Evolutionary conservation across 2,888 invertebrate genomes (phyloP).

Genomic region (Fabriciana adippe): DNA sequence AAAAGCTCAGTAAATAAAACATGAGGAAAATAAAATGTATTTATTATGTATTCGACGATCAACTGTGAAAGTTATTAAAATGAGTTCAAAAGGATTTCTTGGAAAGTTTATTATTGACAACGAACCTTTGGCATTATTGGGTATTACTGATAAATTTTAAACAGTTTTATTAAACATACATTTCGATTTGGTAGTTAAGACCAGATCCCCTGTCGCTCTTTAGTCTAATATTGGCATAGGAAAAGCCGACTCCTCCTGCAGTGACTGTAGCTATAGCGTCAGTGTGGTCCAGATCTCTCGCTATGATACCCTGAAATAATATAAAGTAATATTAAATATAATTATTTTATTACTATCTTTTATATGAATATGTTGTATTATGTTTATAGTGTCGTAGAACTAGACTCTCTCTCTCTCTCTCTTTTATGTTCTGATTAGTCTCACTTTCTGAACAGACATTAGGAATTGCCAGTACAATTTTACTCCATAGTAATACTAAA

Average conservation of each 20-base stretch:
- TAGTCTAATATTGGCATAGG: constrained; percentile 69
- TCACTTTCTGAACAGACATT: no score
- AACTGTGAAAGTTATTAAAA: not conserved
- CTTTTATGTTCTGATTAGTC: no score
- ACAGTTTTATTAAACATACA: constrained; percentile 56
- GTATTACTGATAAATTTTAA: not conserved
- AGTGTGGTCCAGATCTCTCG: constrained; percentile 72
- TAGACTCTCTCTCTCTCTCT: no score
- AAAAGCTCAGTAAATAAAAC: no score
- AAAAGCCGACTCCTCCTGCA: constrained; percentile 73
- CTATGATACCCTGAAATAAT: constrained; percentile 68
- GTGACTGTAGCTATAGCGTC: constrained; percentile 64
- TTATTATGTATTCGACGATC: not conserved
- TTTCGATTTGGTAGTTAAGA: constrained; percentile 71
- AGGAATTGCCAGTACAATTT: no score
- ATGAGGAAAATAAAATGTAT: not conserved
- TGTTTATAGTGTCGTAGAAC: no score
- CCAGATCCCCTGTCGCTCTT: constrained; percentile 74
- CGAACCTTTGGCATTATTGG: constrained; percentile 1
- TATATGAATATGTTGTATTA: not conserved
- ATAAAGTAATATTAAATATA: not conserved
- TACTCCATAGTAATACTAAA: no score
- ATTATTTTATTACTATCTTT: not conserved
- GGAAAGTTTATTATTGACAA: not conserved
- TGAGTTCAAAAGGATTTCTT: not conserved